phyloP scores from a whole-genome alignment of 2,113 vertebrate species.

The Myotis brandtii region DNA sequence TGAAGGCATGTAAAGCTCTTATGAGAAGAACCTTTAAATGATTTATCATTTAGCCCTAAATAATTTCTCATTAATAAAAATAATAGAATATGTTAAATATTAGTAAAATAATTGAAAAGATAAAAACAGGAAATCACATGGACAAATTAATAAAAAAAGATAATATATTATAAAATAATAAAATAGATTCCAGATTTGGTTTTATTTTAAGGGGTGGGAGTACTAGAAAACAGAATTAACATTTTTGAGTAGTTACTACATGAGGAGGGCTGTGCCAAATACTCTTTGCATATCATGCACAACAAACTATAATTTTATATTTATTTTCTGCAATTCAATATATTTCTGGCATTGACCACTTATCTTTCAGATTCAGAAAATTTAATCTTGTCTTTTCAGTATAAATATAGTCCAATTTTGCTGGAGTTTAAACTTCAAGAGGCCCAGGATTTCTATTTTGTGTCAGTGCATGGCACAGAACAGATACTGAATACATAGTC shows the following conservation, averaged over 20 bases:
- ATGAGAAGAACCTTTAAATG: not conserved
- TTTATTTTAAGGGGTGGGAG: not conserved
- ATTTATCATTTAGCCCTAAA: not conserved
- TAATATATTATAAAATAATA: not conserved
- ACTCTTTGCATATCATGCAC: not conserved
- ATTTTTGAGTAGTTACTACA: not conserved
- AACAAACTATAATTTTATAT: not conserved
- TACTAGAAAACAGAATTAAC: not conserved
- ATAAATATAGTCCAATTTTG: not conserved
- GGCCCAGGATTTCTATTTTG: not conserved
- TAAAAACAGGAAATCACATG: not conserved
- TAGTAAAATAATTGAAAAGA: not conserved
- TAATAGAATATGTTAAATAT: not conserved
- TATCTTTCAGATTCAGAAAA: not conserved
- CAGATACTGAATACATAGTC: not conserved
- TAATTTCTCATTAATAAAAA: not conserved
- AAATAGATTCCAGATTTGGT: not conserved
- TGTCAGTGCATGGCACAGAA: not conserved
- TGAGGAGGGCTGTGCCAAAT: not conserved
- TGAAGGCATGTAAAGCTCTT: not conserved
- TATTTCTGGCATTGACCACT: not conserved
- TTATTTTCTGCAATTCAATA: not conserved
- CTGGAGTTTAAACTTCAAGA: not conserved
- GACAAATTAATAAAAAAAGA: not conserved
- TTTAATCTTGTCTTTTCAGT: not conserved